Conservation (phyloP, 1,140 invertebrate species). For the Lepidurus apus region DNA sequence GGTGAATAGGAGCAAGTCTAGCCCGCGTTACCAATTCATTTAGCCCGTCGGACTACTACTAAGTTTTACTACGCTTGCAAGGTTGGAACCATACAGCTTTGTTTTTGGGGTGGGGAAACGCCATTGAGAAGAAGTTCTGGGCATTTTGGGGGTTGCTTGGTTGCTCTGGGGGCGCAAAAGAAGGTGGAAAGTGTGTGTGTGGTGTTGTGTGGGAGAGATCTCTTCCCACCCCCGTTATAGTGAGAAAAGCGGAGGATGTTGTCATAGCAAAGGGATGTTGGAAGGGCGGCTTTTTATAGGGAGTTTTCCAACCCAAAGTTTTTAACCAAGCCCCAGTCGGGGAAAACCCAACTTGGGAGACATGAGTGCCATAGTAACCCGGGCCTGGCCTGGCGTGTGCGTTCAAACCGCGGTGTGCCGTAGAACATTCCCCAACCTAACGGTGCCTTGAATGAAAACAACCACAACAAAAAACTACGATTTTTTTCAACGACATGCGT, state of each 20-base stretch:
- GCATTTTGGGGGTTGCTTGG: too few species aligned
- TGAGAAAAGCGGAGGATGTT: slow-evolving; percentile 18
- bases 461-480: too few species aligned
- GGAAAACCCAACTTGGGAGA: too few species aligned
- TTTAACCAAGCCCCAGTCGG: not conserved
- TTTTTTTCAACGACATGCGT: not conserved
- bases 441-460: too few species aligned
- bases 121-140: not conserved
- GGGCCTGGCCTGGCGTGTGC: too few species aligned
- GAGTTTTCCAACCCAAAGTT: not conserved
- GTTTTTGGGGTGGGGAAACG: not conserved
- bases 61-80: not conserved
- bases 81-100: not conserved
- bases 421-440: too few species aligned
- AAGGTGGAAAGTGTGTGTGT: not conserved
- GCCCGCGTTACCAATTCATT: not conserved
- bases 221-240: not conserved
- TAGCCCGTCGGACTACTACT: not conserved
- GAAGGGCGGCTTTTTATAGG: not conserved
- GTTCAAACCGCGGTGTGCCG: too few species aligned
- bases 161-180: not conserved
- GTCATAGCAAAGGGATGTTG: slow-evolving; percentile 15
- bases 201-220: not conserved
- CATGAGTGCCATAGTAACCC: too few species aligned
- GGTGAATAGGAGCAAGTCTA: not conserved